Evolutionary conservation across 2,113 vertebrate species (phyloP), one percentile per base, ranked within the genome.

Genomic region (Phyllostomus hastatus): DNA sequence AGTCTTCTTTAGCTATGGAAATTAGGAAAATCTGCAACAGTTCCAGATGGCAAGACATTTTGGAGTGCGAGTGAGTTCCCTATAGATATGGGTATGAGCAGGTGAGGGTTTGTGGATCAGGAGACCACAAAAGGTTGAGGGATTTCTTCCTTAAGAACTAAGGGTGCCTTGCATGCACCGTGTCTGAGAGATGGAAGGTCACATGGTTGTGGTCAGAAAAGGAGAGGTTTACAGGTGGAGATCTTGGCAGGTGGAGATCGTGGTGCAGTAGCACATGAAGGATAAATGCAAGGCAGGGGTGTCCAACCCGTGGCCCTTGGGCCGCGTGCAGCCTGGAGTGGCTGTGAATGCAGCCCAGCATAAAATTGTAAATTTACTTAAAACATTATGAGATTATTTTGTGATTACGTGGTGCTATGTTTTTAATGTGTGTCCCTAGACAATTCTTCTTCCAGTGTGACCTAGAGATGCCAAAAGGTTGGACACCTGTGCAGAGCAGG

Each of bases 131-230:
- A 35, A 41, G 17, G 22, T 20, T 28, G 41, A 75, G 10, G 28
- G 43, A 28, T 33, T 20, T 67, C 81, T 78, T 70, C 66, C 38
- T 57, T 43, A 33, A n/a, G 54, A 86, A 64, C 50, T 61, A 50
- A 76, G 7, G 16, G 3, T n/a, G 61, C 64, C 19, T 76, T 69
- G 15, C 1, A 0, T 6, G 35, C 12, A n/a, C 7, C 16, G 3
- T 46, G 15, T 38, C 19, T 28, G 26, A 61, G 66, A 66, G 33
- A 41, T 5, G 22, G 20, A 73, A 20, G 50, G 48, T 31, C 9
- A 57, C 3, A 15, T 4, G 33, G 26, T 9, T 75, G 73, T 54
- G 16, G 7, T 41, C 67, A 14, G 33, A 24, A 50, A 79, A 3
- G 5, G 14, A 31, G 5, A 31, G 11, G 33, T 43, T 83, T 61